Conservation (phyloP, 2,888 invertebrate genomes). For the Melikaiella ostensackeni region DNA sequence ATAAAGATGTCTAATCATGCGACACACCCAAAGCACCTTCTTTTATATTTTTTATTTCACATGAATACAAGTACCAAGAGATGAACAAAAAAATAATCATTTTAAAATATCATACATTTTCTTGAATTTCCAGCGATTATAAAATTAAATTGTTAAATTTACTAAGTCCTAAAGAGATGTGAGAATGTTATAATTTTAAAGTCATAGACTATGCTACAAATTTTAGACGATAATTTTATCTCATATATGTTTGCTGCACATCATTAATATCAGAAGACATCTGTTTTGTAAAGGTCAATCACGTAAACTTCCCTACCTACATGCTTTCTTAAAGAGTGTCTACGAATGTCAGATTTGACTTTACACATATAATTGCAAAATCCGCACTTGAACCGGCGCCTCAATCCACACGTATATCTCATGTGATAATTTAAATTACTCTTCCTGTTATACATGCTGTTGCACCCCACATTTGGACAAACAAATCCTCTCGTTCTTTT, state of each 20-base stretch:
- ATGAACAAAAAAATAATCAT: not conserved
- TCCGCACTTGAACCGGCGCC: constrained; percentile 65
- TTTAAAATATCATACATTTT: not conserved
- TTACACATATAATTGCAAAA: constrained; percentile 67
- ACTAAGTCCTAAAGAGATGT: too few relatives aligned
- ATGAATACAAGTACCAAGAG: not conserved
- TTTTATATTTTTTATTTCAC: not conserved
- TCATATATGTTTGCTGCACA: not conserved
- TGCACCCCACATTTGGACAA: constrained; percentile 62
- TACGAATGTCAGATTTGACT: constrained; percentile 62
- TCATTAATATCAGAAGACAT: not conserved
- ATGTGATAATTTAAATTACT: constrained; percentile 72
- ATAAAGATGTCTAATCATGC: not conserved
- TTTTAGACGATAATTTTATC: not conserved
- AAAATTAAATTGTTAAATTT: not conserved
- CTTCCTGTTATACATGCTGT: constrained; percentile 59
- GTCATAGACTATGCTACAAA: too few relatives aligned
- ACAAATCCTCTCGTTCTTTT: not conserved
- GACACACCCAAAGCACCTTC: not conserved
- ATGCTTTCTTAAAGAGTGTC: constrained; percentile 49
- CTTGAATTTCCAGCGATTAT: not conserved
- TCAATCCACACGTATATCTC: constrained; percentile 80
- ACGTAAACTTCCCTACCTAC: not conserved
- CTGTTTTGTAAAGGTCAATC: not conserved
- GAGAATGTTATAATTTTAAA: too few relatives aligned